phyloP scores from a whole-genome alignment of 2,797 vertebrate genomes.

The Dendrocincla fuliginosa region DNA sequence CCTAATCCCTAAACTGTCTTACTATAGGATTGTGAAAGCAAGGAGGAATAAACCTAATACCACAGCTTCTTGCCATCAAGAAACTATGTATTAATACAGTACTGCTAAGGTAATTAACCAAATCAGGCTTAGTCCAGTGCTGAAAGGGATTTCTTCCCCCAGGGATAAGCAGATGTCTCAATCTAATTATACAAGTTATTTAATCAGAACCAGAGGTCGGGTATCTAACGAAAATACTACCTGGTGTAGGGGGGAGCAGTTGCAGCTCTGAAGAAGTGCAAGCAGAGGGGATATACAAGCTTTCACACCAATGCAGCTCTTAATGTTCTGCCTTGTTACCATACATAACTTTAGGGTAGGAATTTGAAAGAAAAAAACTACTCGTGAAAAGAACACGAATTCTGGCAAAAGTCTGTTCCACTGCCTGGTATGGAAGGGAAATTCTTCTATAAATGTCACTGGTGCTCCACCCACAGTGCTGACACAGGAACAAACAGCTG shows the following conservation, averaged over 20 bases:
- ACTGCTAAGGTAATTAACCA: slow-evolving; percentile 59
- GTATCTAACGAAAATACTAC: slow-evolving; percentile 18
- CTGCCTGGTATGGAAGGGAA: background rate
- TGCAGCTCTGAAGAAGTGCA: background rate
- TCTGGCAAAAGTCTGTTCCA: background rate
- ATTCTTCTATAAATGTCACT: background rate
- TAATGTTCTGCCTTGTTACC: background rate
- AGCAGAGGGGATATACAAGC: background rate
- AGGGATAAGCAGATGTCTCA: slow-evolving; percentile 55
- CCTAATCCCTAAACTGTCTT: slow-evolving; percentile 17
- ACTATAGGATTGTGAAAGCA: background rate
- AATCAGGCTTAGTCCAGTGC: slow-evolving; percentile 30
- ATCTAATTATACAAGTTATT: slow-evolving; percentile 60
- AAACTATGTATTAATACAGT: slow-evolving; percentile 1
- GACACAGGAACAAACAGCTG: background rate
- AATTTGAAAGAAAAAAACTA: background rate
- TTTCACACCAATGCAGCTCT: background rate
- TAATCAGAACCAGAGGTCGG: slow-evolving; percentile 45
- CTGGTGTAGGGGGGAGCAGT: background rate
- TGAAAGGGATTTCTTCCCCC: slow-evolving; percentile 57
- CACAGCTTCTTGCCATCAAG: slow-evolving; percentile 13
- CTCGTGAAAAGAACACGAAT: background rate
- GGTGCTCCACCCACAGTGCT: background rate
- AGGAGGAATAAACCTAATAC: background rate
- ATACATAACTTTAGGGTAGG: fast-evolving